Evolutionary conservation across 2,113 vertebrate genomes (phyloP).

Genomic region (Vimba vimba): DNA sequence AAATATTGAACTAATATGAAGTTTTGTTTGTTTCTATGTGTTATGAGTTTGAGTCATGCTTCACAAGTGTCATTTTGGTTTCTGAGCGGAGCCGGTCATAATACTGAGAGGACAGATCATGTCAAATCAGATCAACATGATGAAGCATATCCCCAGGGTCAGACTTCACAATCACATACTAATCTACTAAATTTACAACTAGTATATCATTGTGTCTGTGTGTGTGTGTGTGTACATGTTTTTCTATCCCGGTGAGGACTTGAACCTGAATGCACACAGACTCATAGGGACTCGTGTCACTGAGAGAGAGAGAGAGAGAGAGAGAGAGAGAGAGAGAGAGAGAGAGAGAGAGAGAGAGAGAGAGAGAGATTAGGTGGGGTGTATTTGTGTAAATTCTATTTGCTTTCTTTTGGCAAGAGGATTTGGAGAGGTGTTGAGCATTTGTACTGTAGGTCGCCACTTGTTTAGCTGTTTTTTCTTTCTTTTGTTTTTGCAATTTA

Average conservation of each 20-base stretch:
- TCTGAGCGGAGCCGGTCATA: neutral
- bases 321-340: too few species aligned
- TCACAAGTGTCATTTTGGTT: neutral
- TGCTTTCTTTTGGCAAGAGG: neutral
- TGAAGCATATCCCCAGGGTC: constrained; percentile 45
- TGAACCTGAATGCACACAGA: too few species aligned
- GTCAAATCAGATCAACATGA: constrained; percentile 50
- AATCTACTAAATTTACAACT: constrained; percentile 19
- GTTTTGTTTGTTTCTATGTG: constrained; percentile 2
- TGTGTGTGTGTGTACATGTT: too few species aligned
- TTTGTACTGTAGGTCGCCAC: neutral
- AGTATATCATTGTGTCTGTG: neutral
- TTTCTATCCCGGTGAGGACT: too few species aligned
- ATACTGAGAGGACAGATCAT: neutral
- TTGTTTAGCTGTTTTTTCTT: neutral
- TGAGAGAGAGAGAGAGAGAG: too few species aligned
- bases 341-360: too few species aligned
- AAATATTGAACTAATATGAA: constrained; percentile 12
- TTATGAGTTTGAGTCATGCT: constrained; percentile 14
- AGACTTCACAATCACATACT: neutral
- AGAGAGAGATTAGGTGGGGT: too few species aligned
- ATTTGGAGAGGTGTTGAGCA: neutral
- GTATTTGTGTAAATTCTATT: neutral
- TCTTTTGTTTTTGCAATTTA: neutral
- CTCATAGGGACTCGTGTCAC: too few species aligned